phyloP scores from a whole-genome alignment of 1,140 invertebrate species.

The Littorina saxatilis region DNA sequence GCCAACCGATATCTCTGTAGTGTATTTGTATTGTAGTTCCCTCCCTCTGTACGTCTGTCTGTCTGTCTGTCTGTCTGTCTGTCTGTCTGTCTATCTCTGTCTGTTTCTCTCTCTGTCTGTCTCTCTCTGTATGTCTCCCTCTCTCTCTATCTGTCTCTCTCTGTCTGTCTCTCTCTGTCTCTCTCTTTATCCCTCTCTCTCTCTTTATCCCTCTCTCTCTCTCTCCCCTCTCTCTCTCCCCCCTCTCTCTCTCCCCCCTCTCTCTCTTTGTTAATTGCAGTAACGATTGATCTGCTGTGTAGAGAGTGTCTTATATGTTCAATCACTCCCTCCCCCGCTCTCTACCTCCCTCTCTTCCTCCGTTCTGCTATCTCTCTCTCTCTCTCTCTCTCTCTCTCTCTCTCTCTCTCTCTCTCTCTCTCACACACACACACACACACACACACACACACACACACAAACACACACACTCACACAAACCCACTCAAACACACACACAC shows the following conservation, averaged over 20 bases:
- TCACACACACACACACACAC: slow-evolving; percentile 6
- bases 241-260: background rate
- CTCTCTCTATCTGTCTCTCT: background rate
- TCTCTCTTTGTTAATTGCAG: no score
- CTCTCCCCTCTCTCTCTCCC: background rate
- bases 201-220: background rate
- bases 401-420: no score
- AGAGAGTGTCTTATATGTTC: no score
- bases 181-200: background rate
- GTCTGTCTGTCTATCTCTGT: background rate
- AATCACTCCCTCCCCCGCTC: no score
- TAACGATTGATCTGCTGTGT: no score
- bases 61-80: slow-evolving; percentile 10
- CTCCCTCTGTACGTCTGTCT: background rate
- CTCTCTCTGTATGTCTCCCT: background rate
- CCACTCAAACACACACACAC: background rate
- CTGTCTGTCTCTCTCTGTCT: background rate
- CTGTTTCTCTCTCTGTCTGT: background rate
- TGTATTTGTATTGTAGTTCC: no score
- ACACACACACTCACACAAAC: background rate
- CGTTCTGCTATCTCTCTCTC: no score
- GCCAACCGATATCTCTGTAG: no score
- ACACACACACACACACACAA: slow-evolving; percentile 16
- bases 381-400: no score
- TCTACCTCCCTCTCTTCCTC: no score